Evolutionary conservation across 1,140 invertebrate genomes (phyloP).

Genomic region (Drosophila cardini): DNA sequence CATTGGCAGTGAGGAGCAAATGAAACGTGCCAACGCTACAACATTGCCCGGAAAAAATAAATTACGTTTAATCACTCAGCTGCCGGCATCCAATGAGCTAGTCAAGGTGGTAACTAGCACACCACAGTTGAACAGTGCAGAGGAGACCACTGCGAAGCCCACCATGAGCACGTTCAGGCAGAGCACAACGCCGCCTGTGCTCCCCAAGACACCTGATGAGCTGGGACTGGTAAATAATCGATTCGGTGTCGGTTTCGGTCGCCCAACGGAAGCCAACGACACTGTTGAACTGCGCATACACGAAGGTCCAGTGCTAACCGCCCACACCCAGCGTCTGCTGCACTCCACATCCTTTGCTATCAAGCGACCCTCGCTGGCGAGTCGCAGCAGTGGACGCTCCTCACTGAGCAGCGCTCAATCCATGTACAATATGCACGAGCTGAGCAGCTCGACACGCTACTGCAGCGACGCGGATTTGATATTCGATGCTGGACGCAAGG

Average conservation of each 20-base stretch:
- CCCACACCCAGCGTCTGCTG: constrained; percentile 68
- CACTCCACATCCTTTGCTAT: constrained; percentile 81
- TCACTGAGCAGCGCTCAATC: constrained; percentile 78
- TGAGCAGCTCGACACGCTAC: constrained; percentile 52
- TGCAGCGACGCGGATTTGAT: constrained; percentile 70
- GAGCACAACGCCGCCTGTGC: constrained; percentile 21
- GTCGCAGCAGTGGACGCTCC: constrained; percentile 66
- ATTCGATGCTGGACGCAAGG: constrained; percentile 68
- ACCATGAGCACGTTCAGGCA: constrained; percentile 67
- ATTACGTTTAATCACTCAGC: constrained; percentile 58
- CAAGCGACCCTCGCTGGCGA: constrained; percentile 74
- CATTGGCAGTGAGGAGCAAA: constrained; percentile 35
- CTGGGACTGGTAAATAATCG: constrained; percentile 66
- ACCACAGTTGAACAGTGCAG: constrained; percentile 58
- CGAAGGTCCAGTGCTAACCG: constrained; percentile 59
- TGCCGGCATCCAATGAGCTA: constrained; percentile 55
- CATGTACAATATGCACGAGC: constrained; percentile 76
- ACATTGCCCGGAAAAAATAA: constrained; percentile 48
- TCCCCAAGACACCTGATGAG: constrained; percentile 54
- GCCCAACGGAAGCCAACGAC: constrained; percentile 33
- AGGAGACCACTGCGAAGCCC: constrained; percentile 47
- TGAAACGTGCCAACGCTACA: constrained; percentile 63
- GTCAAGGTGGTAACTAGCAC: constrained; percentile 68
- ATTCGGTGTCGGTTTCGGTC: constrained; percentile 58
- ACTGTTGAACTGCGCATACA: constrained; percentile 63